Conservation (phyloP, 2,888 invertebrate species). For the Athalia rosae region DNA sequence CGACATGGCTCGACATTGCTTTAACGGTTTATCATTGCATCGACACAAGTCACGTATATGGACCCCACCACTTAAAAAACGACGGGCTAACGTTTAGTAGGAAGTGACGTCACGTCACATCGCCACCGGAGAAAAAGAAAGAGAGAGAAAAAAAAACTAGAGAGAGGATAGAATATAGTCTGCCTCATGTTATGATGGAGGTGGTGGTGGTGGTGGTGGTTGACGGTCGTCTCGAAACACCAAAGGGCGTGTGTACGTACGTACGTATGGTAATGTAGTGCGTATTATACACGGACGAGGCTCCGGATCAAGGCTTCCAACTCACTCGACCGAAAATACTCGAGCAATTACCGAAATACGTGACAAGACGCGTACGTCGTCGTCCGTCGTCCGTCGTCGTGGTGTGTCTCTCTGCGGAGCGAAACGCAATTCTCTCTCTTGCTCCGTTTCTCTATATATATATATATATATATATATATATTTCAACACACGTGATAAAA, state of each 20-base stretch:
- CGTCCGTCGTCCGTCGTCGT: too few relatives aligned
- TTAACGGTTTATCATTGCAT: constrained; percentile 69
- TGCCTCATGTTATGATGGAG: not conserved
- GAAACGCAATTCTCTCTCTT: not conserved
- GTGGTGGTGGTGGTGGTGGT: not conserved
- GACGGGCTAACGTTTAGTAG: constrained; percentile 63
- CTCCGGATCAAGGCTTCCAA: not conserved
- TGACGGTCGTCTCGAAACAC: not conserved
- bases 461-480: not conserved
- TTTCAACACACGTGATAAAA: not conserved
- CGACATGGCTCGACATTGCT: constrained; percentile 60
- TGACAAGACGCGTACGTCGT: constrained; percentile 43
- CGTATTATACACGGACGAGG: not conserved
- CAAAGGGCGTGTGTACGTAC: constrained; percentile 24
- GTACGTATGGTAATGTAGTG: not conserved
- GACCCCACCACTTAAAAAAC: constrained; percentile 58
- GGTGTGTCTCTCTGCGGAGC: constrained; percentile 26
- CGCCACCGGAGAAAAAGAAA: constrained; percentile 9
- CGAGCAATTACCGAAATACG: constrained; percentile 47
- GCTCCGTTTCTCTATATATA: not conserved
- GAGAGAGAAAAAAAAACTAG: not conserved
- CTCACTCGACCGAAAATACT: constrained; percentile 45
- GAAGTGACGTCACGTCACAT: constrained; percentile 66
- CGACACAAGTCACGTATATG: constrained; percentile 67
- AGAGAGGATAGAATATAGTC: constrained; percentile 1